Conservation (phyloP, 2,888 invertebrate species). For the Ischnura elegans region DNA sequence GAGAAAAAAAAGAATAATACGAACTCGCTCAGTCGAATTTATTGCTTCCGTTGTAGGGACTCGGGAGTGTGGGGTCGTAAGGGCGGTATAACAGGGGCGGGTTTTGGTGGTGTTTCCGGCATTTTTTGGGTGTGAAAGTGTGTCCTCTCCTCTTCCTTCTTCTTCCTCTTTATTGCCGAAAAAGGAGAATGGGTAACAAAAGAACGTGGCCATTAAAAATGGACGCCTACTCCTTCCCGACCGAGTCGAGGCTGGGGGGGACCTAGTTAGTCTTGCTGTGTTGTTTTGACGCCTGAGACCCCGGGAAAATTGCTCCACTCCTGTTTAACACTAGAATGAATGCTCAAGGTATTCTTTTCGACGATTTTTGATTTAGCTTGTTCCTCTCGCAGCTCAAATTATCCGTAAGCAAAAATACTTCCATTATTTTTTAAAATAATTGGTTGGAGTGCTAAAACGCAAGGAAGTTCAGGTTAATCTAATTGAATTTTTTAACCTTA, state of each 20-base stretch:
- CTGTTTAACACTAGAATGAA: too few species aligned
- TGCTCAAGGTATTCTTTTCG: too few species aligned
- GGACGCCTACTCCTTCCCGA: not conserved
- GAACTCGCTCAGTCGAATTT: slow-evolving; percentile 52
- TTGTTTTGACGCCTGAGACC: slow-evolving; percentile 50
- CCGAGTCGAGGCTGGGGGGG: not conserved
- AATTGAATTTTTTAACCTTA: too few species aligned
- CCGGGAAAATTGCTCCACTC: slow-evolving; percentile 12
- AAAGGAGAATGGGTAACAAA: slow-evolving; percentile 11
- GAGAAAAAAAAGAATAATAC: slow-evolving; percentile 13
- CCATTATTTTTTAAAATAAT: too few species aligned
- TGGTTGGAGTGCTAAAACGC: too few species aligned
- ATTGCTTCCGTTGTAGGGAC: slow-evolving; percentile 46
- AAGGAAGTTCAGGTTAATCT: too few species aligned
- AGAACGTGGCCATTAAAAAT: slow-evolving; percentile 47
- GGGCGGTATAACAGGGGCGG: too few species aligned
- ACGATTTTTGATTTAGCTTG: too few species aligned
- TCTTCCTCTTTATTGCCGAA: not conserved
- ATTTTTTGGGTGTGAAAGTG: slow-evolving; percentile 64
- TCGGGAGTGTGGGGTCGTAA: not conserved
- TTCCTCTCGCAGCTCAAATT: too few species aligned
- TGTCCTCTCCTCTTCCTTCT: slow-evolving; percentile 38
- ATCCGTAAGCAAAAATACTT: too few species aligned
- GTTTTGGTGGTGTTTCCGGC: slow-evolving; percentile 59
- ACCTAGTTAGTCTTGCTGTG: slow-evolving; percentile 55